Conservation (phyloP, 2,888 invertebrate genomes). For the Apantesis nais region DNA sequence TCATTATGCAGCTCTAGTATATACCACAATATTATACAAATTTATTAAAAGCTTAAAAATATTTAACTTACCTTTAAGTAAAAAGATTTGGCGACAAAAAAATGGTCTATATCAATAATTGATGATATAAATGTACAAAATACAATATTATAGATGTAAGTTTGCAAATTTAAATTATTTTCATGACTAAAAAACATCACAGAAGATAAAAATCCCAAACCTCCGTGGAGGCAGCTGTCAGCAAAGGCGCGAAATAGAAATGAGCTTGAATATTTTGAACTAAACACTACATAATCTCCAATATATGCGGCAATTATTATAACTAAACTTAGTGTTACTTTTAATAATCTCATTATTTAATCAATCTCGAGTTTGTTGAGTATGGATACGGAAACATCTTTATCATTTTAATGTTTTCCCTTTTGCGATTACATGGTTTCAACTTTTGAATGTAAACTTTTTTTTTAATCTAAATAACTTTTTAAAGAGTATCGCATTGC, state of each 20-base stretch:
- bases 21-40: not conserved
- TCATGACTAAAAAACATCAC: conserved; percentile 67
- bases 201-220: conserved; percentile 66
- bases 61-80: conserved; percentile 63
- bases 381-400: conserved; percentile 7
- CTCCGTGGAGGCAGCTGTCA: conserved; percentile 67
- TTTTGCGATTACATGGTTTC: not conserved
- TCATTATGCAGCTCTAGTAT: no score
- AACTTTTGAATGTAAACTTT: not conserved
- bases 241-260: conserved; percentile 63
- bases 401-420: not conserved
- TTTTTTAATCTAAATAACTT: not conserved
- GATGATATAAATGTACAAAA: conserved; percentile 70
- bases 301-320: conserved; percentile 58
- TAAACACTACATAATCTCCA: conserved; percentile 74
- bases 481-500: not conserved
- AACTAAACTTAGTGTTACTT: conserved; percentile 54
- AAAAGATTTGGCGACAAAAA: conserved; percentile 72
- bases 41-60: not conserved
- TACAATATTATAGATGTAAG: conserved; percentile 54
- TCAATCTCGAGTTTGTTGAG: conserved; percentile 18
- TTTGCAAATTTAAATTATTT: conserved; percentile 47
- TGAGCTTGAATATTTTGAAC: conserved; percentile 66
- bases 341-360: conserved; percentile 59
- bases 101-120: conserved; percentile 74